Evolutionary conservation across 2,797 vertebrate species (phyloP).

Genomic region (Helicolenus hilgendorfi): DNA sequence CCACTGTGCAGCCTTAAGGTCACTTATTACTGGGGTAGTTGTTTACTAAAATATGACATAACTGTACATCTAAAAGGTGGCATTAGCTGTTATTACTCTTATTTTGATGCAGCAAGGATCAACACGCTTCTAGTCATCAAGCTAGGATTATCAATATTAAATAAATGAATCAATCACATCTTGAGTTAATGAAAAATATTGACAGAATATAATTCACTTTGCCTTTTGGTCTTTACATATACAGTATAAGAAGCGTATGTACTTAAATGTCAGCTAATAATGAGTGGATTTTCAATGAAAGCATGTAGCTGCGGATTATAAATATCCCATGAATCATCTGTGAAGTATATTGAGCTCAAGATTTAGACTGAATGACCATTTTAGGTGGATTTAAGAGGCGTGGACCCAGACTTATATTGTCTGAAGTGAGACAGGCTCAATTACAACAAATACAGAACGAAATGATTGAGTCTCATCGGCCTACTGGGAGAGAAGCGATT

Average conservation of each 20-base stretch:
- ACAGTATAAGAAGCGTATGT: not conserved
- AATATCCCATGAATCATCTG: not conserved
- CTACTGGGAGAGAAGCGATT: not conserved
- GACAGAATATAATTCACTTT: not conserved
- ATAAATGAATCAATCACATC: not conserved
- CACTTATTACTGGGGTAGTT: not conserved
- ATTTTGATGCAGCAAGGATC: not conserved
- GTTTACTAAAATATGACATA: not conserved
- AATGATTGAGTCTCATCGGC: slow-evolving; percentile 1
- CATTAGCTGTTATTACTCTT: not conserved
- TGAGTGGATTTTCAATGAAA: not conserved
- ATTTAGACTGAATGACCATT: not conserved
- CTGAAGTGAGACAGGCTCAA: not conserved
- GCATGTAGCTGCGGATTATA: not conserved
- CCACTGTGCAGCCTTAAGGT: not conserved
- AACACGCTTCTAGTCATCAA: not conserved
- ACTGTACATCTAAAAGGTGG: not conserved
- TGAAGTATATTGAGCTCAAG: not conserved
- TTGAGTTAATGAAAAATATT: slow-evolving; percentile 10
- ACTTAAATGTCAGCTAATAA: not conserved
- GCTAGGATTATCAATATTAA: not conserved
- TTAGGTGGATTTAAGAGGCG: not conserved
- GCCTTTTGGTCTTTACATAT: not conserved
- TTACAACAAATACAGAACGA: slow-evolving; percentile 1
- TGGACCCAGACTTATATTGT: not conserved